Evolutionary conservation across 1,140 invertebrate species (phyloP).

Genomic region (Nasonia giraulti): DNA sequence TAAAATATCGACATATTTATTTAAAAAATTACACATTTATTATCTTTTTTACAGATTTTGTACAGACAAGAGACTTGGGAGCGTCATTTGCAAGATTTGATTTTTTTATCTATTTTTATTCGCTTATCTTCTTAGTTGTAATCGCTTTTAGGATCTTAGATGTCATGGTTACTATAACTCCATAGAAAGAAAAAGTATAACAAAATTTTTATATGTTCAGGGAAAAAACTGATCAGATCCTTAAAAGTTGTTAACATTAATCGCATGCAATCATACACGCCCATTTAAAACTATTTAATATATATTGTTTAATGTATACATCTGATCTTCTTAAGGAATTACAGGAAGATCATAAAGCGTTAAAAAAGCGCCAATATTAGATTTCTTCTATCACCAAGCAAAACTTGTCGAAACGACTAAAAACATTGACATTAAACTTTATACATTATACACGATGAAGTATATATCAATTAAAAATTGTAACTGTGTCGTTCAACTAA

Average conservation of each 20-base stretch:
- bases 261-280: constrained; percentile 25
- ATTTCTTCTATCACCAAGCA: constrained; percentile 28
- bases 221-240: constrained; percentile 36
- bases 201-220: constrained; percentile 36
- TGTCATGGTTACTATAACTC: constrained; percentile 45
- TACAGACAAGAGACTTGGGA: constrained; percentile 34
- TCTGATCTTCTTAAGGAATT: constrained; percentile 34
- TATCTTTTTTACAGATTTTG: constrained; percentile 47
- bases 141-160: constrained; percentile 39
- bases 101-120: constrained; percentile 33
- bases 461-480: constrained; percentile 50
- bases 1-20: constrained; percentile 47
- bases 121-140: constrained; percentile 10
- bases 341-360: constrained; percentile 37
- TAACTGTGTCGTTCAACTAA: constrained; percentile 42
- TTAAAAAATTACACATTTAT: constrained; percentile 40
- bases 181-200: constrained; percentile 36
- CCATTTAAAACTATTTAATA: constrained; percentile 26
- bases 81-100: constrained; percentile 34
- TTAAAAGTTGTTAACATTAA: constrained; percentile 8
- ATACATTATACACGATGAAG: constrained; percentile 46
- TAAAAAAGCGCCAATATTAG: constrained; percentile 41
- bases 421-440: constrained; percentile 51
- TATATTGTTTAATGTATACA: constrained; percentile 42
- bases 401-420: constrained; percentile 42